Evolutionary conservation across 2,113 vertebrate genomes (phyloP).

Genomic region (Pheucticus melanocephalus): DNA sequence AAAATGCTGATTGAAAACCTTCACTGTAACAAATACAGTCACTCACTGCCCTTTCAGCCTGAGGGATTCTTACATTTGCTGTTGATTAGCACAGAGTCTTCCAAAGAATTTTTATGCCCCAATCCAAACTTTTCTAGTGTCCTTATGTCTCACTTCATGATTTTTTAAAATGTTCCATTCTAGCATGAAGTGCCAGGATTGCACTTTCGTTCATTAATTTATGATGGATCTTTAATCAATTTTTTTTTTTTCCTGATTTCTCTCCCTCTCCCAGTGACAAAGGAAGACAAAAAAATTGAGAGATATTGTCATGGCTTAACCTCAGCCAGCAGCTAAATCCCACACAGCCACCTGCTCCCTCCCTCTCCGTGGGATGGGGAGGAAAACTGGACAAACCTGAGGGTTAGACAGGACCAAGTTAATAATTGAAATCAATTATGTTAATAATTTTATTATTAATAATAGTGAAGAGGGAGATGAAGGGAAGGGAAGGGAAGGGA

Average conservation of each 20-base stretch:
- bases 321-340: background rate
- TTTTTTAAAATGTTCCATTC: slow-evolving; percentile 58
- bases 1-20: slow-evolving; percentile 72
- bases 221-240: slow-evolving; percentile 64
- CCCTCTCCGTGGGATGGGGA: background rate
- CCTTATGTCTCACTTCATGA: slow-evolving; percentile 57
- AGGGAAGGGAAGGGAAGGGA: background rate
- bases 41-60: slow-evolving; percentile 53
- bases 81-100: slow-evolving; percentile 62
- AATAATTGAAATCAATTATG: background rate
- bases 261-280: background rate
- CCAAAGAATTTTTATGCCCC: slow-evolving; percentile 64
- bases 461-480: background rate
- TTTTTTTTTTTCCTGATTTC: slow-evolving; percentile 27
- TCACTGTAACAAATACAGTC: slow-evolving; percentile 37
- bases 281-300: slow-evolving; percentile 9
- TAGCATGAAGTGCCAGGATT: slow-evolving; percentile 46
- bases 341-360: background rate
- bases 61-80: slow-evolving; percentile 59
- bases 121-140: slow-evolving; percentile 71
- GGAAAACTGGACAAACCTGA: background rate
- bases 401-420: too few species aligned
- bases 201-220: slow-evolving; percentile 63
- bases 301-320: background rate
- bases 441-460: background rate